Evolutionary conservation across 2,113 vertebrate species (phyloP).

Genomic region (Catagonus wagneri): DNA sequence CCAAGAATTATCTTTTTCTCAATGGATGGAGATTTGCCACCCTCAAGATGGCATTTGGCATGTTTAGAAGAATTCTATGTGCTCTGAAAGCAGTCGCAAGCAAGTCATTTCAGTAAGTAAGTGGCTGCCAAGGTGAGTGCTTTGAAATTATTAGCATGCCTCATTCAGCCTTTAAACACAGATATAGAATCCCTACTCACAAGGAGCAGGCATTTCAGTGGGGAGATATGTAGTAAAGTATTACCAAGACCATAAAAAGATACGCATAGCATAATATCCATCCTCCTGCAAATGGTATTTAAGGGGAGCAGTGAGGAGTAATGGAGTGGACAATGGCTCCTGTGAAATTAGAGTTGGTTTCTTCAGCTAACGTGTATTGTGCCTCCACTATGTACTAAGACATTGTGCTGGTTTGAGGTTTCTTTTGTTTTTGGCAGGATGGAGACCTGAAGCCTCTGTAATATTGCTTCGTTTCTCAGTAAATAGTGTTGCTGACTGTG

Average conservation of each 20-base stretch:
- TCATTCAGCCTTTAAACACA: slow-evolving; percentile 3
- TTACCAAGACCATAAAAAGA: background rate
- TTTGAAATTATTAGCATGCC: slow-evolving; percentile 23
- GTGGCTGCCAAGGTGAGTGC: background rate
- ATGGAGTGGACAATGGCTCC: background rate
- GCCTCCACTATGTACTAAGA: background rate
- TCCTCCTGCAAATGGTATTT: slow-evolving; percentile 9
- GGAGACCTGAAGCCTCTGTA: background rate
- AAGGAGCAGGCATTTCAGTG: background rate
- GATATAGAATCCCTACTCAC: background rate
- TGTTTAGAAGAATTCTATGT: slow-evolving; percentile 18
- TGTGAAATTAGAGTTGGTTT: slow-evolving; percentile 53
- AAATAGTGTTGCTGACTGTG: slow-evolving; percentile 7
- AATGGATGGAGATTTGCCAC: slow-evolving; percentile 20
- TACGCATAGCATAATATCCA: background rate
- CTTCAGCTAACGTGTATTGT: background rate
- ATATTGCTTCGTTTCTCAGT: slow-evolving; percentile 16
- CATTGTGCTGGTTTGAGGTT: background rate
- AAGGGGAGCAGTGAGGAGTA: background rate
- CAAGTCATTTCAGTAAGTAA: slow-evolving; percentile 20
- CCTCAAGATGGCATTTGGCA: background rate
- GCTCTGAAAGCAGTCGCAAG: slow-evolving; percentile 10
- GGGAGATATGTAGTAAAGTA: background rate
- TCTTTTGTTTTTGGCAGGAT: slow-evolving; percentile 27
- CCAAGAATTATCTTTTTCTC: background rate